Base-by-base conservation (phyloP, 2,888 invertebrate species). In the Drosophila barbarae region DNA sequence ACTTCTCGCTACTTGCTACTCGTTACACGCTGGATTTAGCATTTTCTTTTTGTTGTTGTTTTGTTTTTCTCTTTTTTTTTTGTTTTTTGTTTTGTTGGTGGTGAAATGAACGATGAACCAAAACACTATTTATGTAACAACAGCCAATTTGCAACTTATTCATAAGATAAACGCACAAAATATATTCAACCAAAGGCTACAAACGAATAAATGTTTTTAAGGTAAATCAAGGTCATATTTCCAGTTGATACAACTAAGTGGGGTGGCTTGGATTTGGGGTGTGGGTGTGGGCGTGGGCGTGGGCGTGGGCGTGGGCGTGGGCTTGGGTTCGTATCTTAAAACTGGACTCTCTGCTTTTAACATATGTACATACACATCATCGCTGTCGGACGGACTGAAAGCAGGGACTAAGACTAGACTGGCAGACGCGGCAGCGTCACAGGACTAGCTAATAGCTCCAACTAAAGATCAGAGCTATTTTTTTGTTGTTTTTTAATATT, bases 131-230 rank as follows among this genome's bases (percentile, higher is more conserved):
- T 69, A 73, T 75, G 57, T 65, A 65, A 65, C 65, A 76, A 81
- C 73, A 84, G 86, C 86, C 86, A 86, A 86, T 86, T 86, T 71
- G 86, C 84, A 82, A 85, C 74, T 74, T 64, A 71, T 68, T 63
- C 53, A 71, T 71, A 73, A 53, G 34, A 59, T 51, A 69, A 70
- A 50, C 55, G 63, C 59, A 68, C 36, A 58, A 68, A 68, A 49
- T 32, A 39, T 32, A 39, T 41, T 41, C 39, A 69, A 61, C 35
- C 46, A 60, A 68, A 41, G 63, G 42, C 67, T 67, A 64, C 67
- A 63, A 63, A 68, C 55, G 50, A 49, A 69, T 51, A 61, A 67
- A 46, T 53, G 49, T 68, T 68, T 42, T 42, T 36, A 60, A 68
- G 21, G 44, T 69, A 64, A 63, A 63, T 69, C 56, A 44, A 57